Percentiles rank a stretch among this genome's conserved stretches.
phyloP scores from a whole-genome alignment of 1,140 invertebrate genomes.

The Macrobrachium rosenbergii region DNA sequence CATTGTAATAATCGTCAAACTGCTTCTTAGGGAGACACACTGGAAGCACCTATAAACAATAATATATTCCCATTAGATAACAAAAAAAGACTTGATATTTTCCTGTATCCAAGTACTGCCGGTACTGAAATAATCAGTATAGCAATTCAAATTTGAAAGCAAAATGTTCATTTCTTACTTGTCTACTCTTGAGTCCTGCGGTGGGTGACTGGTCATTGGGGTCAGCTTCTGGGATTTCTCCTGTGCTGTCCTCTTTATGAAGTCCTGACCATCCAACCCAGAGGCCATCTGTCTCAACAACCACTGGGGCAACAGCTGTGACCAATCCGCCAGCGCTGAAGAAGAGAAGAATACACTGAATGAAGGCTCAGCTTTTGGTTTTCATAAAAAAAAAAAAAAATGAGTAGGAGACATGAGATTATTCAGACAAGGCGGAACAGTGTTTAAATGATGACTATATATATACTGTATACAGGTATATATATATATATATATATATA shows the following conservation, averaged over 20 bases:
- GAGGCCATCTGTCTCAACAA: constrained; percentile 84
- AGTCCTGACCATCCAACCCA: constrained; percentile 94
- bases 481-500: not conserved
- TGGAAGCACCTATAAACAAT: constrained; percentile 78
- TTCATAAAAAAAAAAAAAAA: not conserved
- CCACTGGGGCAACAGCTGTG: constrained; percentile 90
- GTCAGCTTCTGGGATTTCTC: constrained; percentile 85
- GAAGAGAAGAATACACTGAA: not conserved
- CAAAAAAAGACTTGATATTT: not conserved
- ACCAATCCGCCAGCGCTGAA: constrained; percentile 84
- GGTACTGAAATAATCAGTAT: not conserved
- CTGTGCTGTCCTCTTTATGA: constrained; percentile 72
- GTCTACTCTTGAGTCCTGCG: constrained; percentile 83
- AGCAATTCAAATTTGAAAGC: not conserved
- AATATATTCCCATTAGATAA: not conserved
- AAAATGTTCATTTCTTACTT: constrained; percentile 74
- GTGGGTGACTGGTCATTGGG: constrained; percentile 87
- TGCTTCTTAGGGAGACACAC: constrained; percentile 81
- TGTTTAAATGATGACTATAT: too few relatives aligned
- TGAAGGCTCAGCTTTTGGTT: not conserved
- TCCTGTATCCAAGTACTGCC: not conserved
- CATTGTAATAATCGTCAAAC: constrained; percentile 91
- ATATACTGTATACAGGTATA: not conserved
- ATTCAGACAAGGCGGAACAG: not conserved
- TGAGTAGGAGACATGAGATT: not conserved